Base-by-base conservation (phyloP, 2,797 vertebrate species). In the Cynopterus sphinx region DNA sequence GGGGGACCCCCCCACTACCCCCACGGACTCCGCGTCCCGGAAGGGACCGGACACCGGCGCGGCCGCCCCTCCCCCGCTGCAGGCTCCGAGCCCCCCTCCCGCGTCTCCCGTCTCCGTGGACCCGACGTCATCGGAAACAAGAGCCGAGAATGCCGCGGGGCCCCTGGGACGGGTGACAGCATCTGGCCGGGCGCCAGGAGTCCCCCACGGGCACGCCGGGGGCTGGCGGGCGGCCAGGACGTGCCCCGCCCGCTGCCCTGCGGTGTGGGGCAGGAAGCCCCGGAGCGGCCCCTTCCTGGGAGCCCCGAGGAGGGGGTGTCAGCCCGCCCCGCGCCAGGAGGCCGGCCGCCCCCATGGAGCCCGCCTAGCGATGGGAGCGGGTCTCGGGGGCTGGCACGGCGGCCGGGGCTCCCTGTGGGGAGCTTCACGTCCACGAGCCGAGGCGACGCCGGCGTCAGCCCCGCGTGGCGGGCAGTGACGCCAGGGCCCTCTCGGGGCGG, bases 61-160 rank as follows among this genome's bases (percentile, higher is more conserved):
- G 46, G 5, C 53, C 53, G 24, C 46, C n/a, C 9, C 41, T 17
- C 43, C 12, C 28, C 4, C 5, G 6, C 16, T 4, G 43, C 22
- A 59, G 22, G 36, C 83, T 57, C 33, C 5, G 3, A 16, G n/a
- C 16, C 15, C 22, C 28, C 2, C 26, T 24, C 33, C 43, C 36
- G 6, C 53, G 13, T 43, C 26, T 9, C 3, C 95, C 96, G 81
- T 92, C 75, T 67, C 97, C 96, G 90, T 61, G 97, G 55, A 97
- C 97, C 95, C 89, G 16, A 59, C 65, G 71, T 96, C 96, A 93
- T 21, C 5, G 75, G 97, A 98, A 98, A 98, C 96, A 98, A 98
- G 98, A 98, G 96, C 97, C 96, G 97, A 97, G 95, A 98, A 97
- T 93, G 95, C 71, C 0, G 91, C 96, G 59, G 93, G 97, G 97